Conservation (phyloP, 2,113 vertebrate species). For the Pelobates fuscus region DNA sequence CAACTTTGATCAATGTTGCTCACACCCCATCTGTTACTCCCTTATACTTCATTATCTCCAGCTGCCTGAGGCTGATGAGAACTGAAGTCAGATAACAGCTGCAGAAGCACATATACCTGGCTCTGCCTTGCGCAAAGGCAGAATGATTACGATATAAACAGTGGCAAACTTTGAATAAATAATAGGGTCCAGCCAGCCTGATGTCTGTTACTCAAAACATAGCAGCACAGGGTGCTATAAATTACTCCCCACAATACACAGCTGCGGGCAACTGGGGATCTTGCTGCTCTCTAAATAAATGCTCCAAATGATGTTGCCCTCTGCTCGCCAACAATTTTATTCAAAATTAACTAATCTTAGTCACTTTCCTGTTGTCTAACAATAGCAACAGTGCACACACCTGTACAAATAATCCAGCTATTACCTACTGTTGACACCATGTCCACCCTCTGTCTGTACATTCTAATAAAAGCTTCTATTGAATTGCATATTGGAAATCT, state of each 20-base stretch:
- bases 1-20: too few relatives aligned
- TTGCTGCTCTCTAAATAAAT: not conserved
- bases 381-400: conserved; percentile 75
- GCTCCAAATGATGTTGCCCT: conserved; percentile 22
- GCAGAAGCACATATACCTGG: not conserved
- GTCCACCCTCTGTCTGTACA: conserved; percentile 67
- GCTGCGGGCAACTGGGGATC: not conserved
- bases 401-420: conserved; percentile 77
- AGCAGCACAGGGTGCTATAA: not conserved
- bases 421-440: conserved; percentile 65
- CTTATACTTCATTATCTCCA: not conserved
- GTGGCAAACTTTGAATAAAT: not conserved
- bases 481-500: conserved; percentile 66
- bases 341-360: conserved; percentile 57
- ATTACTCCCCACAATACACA: not conserved
- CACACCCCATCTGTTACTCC: too few relatives aligned
- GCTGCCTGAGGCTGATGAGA: not conserved
- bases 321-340: conserved; percentile 10
- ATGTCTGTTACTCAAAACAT: not conserved
- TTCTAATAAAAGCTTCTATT: conserved; percentile 67
- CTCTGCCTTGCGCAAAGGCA: not conserved
- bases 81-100: not conserved
- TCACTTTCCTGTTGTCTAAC: conserved; percentile 54
- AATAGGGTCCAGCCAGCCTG: not conserved
- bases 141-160: not conserved